Percentiles rank a stretch among this genome's conserved stretches.
Evolutionary conservation across 92 coral and sea anemone genomes (phyloP).

Genomic region (Meandrina meandrites): DNA sequence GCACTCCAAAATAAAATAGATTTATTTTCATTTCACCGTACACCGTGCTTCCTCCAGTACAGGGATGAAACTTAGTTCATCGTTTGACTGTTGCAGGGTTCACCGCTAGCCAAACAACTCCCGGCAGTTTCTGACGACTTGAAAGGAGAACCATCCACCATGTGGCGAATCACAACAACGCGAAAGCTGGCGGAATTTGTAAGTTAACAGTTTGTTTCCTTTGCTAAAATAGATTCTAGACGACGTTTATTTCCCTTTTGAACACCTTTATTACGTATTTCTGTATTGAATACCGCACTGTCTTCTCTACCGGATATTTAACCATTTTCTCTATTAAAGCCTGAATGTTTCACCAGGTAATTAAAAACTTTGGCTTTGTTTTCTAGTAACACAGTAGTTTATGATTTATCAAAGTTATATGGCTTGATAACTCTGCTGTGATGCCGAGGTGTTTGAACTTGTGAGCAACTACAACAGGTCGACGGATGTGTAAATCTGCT

Average conservation of each 20-base stretch:
- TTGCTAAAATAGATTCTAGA: not conserved
- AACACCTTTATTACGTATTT: not conserved
- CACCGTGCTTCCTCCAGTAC: not conserved
- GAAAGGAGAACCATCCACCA: constrained; percentile 22
- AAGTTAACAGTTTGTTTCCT: constrained; percentile 48
- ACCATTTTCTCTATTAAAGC: not conserved
- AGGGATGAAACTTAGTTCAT: not conserved
- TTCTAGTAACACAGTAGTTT: not conserved
- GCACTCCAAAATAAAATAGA: not conserved
- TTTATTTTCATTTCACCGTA: not conserved
- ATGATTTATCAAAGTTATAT: not conserved
- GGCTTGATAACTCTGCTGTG: not conserved
- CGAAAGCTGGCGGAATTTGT: constrained; percentile 94
- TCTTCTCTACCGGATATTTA: not conserved
- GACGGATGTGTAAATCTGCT: not conserved
- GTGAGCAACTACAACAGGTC: not conserved
- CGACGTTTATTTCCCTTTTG: constrained; percentile 1
- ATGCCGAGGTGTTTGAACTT: not conserved
- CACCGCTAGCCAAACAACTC: constrained; percentile 6
- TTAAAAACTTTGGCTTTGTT: not conserved
- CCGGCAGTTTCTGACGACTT: not conserved
- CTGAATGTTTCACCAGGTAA: not conserved
- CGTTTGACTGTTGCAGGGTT: constrained; percentile 8
- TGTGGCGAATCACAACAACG: constrained; percentile 92
- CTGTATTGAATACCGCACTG: not conserved